Evolutionary conservation across 2,888 invertebrate species (phyloP).

Genomic region (Hydropsyche betteni): DNA sequence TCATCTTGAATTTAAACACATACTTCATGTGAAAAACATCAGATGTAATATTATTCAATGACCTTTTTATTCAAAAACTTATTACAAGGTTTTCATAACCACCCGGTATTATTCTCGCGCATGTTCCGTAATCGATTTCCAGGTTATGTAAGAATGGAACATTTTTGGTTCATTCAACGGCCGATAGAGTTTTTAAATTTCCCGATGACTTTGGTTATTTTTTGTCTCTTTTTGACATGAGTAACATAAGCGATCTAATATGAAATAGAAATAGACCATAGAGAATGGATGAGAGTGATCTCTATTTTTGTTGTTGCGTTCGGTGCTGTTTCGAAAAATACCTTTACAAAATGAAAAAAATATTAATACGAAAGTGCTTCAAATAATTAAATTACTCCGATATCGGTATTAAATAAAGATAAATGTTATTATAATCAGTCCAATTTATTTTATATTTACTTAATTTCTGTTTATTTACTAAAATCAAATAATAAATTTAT

Average conservation of each 20-base stretch:
- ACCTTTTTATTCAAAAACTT: no score
- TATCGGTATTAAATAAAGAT: not conserved
- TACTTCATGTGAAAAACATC: no score
- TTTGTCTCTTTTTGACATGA: slow-evolving; percentile 35
- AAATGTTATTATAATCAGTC: no score
- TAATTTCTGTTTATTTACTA: no score
- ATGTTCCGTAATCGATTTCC: slow-evolving; percentile 52
- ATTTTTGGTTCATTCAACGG: slow-evolving; percentile 41
- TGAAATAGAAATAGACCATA: slow-evolving; percentile 36
- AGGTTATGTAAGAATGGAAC: slow-evolving; percentile 50
- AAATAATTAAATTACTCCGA: not conserved
- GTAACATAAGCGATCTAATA: not conserved
- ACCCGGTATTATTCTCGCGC: slow-evolving; percentile 43
- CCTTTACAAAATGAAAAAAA: not conserved
- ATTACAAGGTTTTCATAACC: not conserved
- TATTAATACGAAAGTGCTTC: not conserved
- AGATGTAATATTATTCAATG: no score
- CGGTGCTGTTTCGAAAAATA: slow-evolving; percentile 19
- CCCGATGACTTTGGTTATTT: slow-evolving; percentile 33
- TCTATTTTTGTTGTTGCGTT: not conserved
- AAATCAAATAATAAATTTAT: no score
- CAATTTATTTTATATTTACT: no score
- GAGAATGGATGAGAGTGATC: slow-evolving; percentile 9
- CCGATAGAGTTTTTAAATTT: slow-evolving; percentile 39
- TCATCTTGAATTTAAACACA: no score